Conservation (phyloP, 2,797 vertebrate genomes). For the Chaetodon trifasciatus region DNA sequence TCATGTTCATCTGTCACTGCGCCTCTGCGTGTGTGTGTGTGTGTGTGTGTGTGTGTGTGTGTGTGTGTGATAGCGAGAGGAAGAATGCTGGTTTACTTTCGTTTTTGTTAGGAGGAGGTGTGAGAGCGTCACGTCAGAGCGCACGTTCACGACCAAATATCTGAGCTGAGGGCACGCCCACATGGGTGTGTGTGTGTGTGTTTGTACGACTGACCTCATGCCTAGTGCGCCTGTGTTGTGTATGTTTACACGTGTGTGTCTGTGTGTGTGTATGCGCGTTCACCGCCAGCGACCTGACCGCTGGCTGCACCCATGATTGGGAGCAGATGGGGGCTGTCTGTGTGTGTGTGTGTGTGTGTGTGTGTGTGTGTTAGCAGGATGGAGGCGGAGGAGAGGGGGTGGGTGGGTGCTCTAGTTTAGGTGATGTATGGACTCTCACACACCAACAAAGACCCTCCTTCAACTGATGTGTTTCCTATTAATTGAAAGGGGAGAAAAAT, state of each 20-base stretch:
- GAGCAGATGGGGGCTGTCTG: conserved; percentile 85
- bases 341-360: conserved; percentile 47
- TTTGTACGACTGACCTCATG: conserved; percentile 30
- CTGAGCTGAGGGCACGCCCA: conserved; percentile 14
- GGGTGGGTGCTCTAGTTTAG: conserved; percentile 76
- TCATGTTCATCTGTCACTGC: conserved; percentile 75
- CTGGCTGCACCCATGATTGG: conserved; percentile 86
- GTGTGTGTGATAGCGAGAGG: conserved; percentile 2
- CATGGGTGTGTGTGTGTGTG: background rate
- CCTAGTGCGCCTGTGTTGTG: conserved; percentile 29
- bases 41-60: conserved; percentile 18
- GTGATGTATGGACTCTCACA: conserved; percentile 84
- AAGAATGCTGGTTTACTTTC: conserved; percentile 40
- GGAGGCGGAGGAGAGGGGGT: conserved; percentile 8
- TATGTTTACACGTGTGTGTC: conserved; percentile 50
- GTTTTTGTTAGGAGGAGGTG: conserved; percentile 34
- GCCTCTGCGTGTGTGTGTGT: background rate
- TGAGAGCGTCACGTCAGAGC: conserved; percentile 11
- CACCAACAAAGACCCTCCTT: conserved; percentile 80
- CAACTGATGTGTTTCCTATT: conserved; percentile 77
- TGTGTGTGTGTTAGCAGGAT: conserved; percentile 17
- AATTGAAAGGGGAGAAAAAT: conserved; percentile 77
- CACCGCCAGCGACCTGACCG: conserved; percentile 78
- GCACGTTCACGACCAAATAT: conserved; percentile 34
- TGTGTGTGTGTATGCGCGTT: conserved; percentile 42